Base-by-base conservation (phyloP, 2,797 vertebrate species). In the Caiman crocodilus region DNA sequence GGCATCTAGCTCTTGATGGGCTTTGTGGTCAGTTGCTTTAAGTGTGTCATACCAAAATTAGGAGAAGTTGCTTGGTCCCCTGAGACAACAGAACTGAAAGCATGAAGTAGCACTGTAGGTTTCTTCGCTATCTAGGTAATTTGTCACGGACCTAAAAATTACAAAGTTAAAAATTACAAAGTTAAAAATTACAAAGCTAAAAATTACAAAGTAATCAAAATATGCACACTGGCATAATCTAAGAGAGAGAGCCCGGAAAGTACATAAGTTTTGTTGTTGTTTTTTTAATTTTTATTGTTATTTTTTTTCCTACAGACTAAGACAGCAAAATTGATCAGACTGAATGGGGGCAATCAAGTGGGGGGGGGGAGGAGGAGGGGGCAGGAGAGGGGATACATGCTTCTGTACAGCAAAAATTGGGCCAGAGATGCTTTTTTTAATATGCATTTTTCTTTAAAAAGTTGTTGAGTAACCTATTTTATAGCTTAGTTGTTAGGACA, bases 41-140 rank as follows among this genome's bases (percentile, higher is more conserved):
- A 83, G 74, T 42, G 17, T 77, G 35, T 32, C 85, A 75, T 15
- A 84, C 81, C 87, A 94, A 96, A 96, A 96, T 91, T 73, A 82
- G 96, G 95, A 26, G 84, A 95, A 95, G 89, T 78, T 28, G 90
- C 87, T 92, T 79, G 92, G 67, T 73, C 89, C 88, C 89, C 82
- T 86, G 73, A 89, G 63, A 75, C 64, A 85, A 89, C 93, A 88
- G 90, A 94, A 91, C 87, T 83, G 25, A 87, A 95, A 97, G 94
- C 77, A 93, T 5, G 87, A 76, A 94, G 57, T 73, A 82, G 85
- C 58, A 86, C 63, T 79, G 81, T 3, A 23, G n/a, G 79, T 95
- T 96, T 95, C 90, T 80, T 92, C 91, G 80, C 87, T 76, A 7
- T 63, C 76, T 93, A 92, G 26, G 2, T 50, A 81, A 96, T 77